Conservation (phyloP, 2,797 vertebrate species). For the Pipistrellus pygmaeus region DNA sequence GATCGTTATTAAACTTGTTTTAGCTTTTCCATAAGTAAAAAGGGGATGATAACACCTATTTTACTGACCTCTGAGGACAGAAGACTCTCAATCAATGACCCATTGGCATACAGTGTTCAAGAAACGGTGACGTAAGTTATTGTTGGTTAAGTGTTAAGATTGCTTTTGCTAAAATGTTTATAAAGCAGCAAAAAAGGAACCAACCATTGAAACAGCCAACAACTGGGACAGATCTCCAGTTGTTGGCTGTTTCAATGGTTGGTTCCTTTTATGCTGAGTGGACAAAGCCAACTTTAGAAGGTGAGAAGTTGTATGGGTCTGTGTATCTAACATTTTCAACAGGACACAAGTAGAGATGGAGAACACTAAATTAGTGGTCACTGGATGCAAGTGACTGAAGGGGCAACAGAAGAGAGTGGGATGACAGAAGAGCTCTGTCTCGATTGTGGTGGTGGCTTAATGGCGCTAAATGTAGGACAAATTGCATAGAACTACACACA, state of each 20-base stretch:
- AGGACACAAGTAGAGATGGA: neutral
- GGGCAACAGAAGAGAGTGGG: too few species aligned
- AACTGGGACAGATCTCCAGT: too few species aligned
- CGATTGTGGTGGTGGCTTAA: too few species aligned
- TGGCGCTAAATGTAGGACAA: rapidly evolving
- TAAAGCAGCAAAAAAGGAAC: neutral
- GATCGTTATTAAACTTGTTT: neutral
- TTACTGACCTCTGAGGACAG: rapidly evolving
- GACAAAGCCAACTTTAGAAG: neutral
- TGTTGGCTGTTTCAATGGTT: too few species aligned
- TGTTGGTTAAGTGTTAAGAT: rapidly evolving
- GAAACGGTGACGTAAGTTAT: neutral
- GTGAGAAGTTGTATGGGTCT: rapidly evolving
- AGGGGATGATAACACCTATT: too few species aligned
- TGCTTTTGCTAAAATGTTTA: neutral
- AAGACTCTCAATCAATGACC: too few species aligned
- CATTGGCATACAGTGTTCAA: neutral
- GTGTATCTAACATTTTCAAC: neutral
- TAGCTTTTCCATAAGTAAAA: neutral
- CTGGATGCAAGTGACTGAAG: neutral
- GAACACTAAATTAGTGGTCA: neutral
- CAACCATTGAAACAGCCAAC: neutral
- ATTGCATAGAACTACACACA: neutral
- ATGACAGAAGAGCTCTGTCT: neutral
- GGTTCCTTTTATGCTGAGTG: neutral